phyloP scores from a whole-genome alignment of 1,140 invertebrate genomes.

The Drosophila pectinifera region DNA sequence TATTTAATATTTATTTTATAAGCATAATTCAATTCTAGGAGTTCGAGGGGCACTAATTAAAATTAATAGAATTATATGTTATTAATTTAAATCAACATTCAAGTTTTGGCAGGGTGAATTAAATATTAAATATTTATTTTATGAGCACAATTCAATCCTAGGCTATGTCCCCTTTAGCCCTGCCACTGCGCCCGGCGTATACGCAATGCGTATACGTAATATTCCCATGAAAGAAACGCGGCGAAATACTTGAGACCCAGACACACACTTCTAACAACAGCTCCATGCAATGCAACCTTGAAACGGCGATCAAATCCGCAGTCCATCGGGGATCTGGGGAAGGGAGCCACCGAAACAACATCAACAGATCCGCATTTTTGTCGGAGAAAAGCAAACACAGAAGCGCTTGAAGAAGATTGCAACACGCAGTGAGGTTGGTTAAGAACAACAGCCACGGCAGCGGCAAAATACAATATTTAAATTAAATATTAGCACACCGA shows the following conservation, averaged over 20 bases:
- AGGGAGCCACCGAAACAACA: constrained; percentile 25
- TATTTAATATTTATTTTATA: no score
- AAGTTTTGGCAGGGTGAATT: no score
- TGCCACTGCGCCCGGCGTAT: constrained; percentile 12
- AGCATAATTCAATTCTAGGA: no score
- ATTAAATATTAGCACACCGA: constrained; percentile 80
- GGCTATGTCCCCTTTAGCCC: not conserved
- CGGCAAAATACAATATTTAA: constrained; percentile 73
- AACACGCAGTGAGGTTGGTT: constrained; percentile 74
- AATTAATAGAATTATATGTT: no score
- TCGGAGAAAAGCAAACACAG: constrained; percentile 60
- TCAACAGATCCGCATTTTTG: constrained; percentile 16
- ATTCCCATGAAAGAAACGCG: constrained; percentile 25
- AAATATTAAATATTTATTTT: no score
- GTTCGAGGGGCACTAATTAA: no score
- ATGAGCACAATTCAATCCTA: no score
- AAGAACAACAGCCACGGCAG: constrained; percentile 54
- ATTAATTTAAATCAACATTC: no score
- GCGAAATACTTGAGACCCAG: constrained; percentile 57
- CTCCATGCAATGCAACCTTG: constrained; percentile 65
- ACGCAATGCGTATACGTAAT: constrained; percentile 71
- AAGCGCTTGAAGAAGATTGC: constrained; percentile 51
- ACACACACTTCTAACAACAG: constrained; percentile 51
- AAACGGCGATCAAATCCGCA: constrained; percentile 55
- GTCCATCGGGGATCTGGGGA: constrained; percentile 14